Evolutionary conservation across 2,797 vertebrate species (phyloP), one percentile per base, ranked within the genome.

Genomic region (Synaphobranchus kaupii): DNA sequence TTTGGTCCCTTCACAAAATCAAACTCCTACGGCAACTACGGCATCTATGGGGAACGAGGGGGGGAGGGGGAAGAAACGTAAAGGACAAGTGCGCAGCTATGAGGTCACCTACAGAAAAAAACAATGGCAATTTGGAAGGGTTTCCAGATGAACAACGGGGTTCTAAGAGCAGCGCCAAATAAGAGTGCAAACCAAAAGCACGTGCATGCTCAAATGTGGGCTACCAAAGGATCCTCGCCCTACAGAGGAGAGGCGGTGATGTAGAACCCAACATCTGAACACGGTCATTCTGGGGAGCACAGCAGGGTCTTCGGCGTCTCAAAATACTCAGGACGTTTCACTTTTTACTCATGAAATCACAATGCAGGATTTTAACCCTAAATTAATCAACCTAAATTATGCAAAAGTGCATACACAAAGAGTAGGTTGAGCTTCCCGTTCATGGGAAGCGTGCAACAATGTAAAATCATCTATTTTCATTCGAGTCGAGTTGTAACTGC

Each of bases 1-100:
- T 96, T 98, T 98, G 97, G 97, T 98, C 97, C 97, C 96, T 97
- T 98, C 94, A 97, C 96, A 97, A 96, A 96, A 94, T 95, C 48
- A 87, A 90, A 93, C 88, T 89, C 88, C 93, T 91, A 92, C 90
- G 92, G 89, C 84, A 50, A 90, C 87, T 22, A 84, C 91, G 52
- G 87, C 54, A 76, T 89, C 84, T 91, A 89, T n/a, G 68, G 88
- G 78, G 63, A 84, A 12, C 39, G 39, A 17, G 25, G 25, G 4
- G 66, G 17, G 17, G 15, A 22, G 47, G 52, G 78, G 34, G 78
- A 44, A 15, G 52, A 82, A 82, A 66, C 44, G n/a, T 31, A 34
- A 17, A 47, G 10, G 13, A 73, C 47, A 86, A 66, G 68, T 60
- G 39, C 2, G 56, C 83, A 68, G 52, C 28, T 84, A 54, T 25